Conservation (phyloP, 2,888 invertebrate species). For the Aporophyla lueneburgensis region DNA sequence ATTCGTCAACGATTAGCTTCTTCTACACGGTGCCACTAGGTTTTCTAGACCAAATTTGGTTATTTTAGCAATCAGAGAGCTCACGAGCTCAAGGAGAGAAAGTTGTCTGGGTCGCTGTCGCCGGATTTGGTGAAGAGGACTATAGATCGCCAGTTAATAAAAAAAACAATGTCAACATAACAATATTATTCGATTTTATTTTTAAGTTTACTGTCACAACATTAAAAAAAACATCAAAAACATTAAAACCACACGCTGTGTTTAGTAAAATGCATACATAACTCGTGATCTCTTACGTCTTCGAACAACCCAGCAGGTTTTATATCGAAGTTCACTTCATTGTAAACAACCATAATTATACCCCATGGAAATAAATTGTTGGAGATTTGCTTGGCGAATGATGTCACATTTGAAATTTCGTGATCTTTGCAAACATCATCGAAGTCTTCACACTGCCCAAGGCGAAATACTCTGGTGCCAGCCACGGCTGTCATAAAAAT, state of each 20-base stretch:
- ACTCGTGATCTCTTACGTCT: constrained; percentile 74
- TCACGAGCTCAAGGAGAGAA: too few relatives aligned
- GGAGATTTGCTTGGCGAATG: constrained; percentile 59
- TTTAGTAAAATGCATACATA: constrained; percentile 73
- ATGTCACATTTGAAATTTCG: constrained; percentile 55
- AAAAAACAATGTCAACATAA: neutral
- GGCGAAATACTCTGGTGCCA: constrained; percentile 73
- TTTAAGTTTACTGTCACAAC: neutral
- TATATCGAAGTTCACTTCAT: constrained; percentile 27
- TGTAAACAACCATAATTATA: constrained; percentile 32
- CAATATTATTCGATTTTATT: neutral
- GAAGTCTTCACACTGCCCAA: constrained; percentile 62
- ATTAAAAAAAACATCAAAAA: constrained; percentile 22
- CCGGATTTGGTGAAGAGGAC: too few relatives aligned
- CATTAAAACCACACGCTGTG: constrained; percentile 55
- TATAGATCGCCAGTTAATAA: neutral
- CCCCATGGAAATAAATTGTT: constrained; percentile 64
- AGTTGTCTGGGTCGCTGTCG: too few relatives aligned
- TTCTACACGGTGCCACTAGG: too few relatives aligned
- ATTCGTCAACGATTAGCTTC: too few relatives aligned
- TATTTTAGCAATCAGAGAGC: too few relatives aligned
- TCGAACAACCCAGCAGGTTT: constrained; percentile 64
- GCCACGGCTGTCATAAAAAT: constrained; percentile 65
- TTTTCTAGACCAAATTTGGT: too few relatives aligned
- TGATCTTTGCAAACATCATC: constrained; percentile 53